Percentiles rank a stretch among this genome's conserved stretches.
phyloP scores from a whole-genome alignment of 2,888 invertebrate genomes.

The Pammene fasciana region DNA sequence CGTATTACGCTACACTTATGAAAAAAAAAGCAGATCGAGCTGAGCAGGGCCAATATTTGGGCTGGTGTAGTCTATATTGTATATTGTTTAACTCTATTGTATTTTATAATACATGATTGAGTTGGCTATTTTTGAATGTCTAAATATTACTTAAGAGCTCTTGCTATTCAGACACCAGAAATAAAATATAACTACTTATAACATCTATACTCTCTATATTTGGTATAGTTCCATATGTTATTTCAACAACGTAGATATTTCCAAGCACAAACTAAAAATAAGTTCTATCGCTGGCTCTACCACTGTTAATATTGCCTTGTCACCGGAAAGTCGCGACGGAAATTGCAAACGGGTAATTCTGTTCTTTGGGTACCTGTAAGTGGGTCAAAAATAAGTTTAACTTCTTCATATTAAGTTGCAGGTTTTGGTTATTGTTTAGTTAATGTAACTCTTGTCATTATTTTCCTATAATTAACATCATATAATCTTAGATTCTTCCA shows the following conservation, averaged over 20 bases:
- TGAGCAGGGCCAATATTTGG: too few relatives aligned
- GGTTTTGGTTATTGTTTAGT: neutral
- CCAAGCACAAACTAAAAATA: neutral
- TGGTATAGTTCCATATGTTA: neutral
- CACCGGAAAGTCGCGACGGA: conserved; percentile 14
- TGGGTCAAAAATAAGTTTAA: neutral
- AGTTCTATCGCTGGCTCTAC: conserved; percentile 2
- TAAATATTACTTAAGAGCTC: too few relatives aligned
- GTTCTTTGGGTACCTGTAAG: neutral
- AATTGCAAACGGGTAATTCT: conserved; percentile 9
- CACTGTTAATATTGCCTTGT: conserved; percentile 4
- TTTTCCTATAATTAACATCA: too few relatives aligned
- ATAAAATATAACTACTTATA: too few relatives aligned
- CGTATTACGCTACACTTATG: neutral
- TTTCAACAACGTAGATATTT: neutral
- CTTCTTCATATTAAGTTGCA: neutral
- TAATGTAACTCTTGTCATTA: neutral
- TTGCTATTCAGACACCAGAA: too few relatives aligned
- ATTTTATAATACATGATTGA: too few relatives aligned
- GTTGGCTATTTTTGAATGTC: too few relatives aligned
- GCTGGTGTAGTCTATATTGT: too few relatives aligned
- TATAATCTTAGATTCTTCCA: too few relatives aligned
- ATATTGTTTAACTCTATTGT: too few relatives aligned
- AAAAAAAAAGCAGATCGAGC: too few relatives aligned
- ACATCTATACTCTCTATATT: too few relatives aligned